Base-by-base conservation (phyloP, 30 jellyfish, hydroid and myxozoan genomes). In the Aurelia sp. region DNA sequence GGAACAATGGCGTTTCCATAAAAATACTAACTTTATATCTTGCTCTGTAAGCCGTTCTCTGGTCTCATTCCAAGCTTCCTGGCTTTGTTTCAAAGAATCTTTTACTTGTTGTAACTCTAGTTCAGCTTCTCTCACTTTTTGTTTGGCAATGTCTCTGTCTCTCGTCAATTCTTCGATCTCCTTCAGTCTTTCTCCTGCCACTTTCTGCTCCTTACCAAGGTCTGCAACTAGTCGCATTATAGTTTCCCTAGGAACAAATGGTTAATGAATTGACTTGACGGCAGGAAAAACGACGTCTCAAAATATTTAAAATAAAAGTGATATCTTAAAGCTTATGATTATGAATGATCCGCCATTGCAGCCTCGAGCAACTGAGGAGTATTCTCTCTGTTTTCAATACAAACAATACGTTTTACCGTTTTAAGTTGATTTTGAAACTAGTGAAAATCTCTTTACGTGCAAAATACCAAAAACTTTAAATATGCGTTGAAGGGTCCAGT, bases 211-310 rank as follows among this genome's bases (percentile, higher is more conserved):
- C 66, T 89, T 89, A 13, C 93, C 93, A 57, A 82, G 75, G 66
- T 89, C 97, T 15, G 91, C 88, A 7, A 89, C 97, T 22, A 89
- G 90, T 33, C 97, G 33, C 97, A 89, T 89, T 13, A 89, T 89
- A 27, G 97, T 89, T 57, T 89, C 97, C 55, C 97, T 80, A 30
- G 55, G 16, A 44, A 2, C 13, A 44, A 10, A 44, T 10, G 55
- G 55, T 7, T 44, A 44, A 44, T 10, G 17, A 44, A 44, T 1
- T 44, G 55, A 44, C 0, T 6, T 44, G 13, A 7, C 15, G 9
- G 15, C 7, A 44, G 7, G 8, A 44, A 44, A 44, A 44, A 44
- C 3, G 55, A 44, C 55, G 55, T 44, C 55, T 44, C 8, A 6
- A 44, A 44, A 44, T 44, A 16, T 44, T 13, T 6, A 44, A 44